A percentile compares a stretch with the other conserved stretches of the same genome.
Evolutionary conservation across 2,113 vertebrate genomes (phyloP).

Genomic region (Serinus canaria): DNA sequence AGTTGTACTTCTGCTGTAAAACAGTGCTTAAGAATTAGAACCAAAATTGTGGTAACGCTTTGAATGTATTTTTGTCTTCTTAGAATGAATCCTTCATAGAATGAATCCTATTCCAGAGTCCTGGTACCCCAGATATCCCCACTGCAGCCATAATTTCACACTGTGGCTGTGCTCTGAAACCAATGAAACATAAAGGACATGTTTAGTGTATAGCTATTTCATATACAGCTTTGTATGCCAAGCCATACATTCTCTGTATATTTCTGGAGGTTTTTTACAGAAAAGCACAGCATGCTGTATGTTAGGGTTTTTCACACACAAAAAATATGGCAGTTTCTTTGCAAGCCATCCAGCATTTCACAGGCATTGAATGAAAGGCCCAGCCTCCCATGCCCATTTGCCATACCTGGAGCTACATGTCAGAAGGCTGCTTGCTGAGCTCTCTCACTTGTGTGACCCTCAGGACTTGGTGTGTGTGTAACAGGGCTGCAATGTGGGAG

Average conservation of each 20-base stretch:
- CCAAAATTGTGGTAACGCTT: not conserved
- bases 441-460: not conserved
- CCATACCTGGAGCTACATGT: not conserved
- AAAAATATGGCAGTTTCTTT: not conserved
- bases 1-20: not conserved
- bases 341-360: not conserved
- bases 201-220: too few relatives aligned
- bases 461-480: accelerated
- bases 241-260: too few relatives aligned
- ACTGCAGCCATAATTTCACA: not conserved
- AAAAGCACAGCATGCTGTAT: not conserved
- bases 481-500: not conserved
- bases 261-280: too few relatives aligned
- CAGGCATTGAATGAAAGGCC: not conserved
- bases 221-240: too few relatives aligned
- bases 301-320: not conserved
- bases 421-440: not conserved
- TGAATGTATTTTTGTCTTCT: not conserved
- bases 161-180: not conserved
- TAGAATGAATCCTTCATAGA: not conserved
- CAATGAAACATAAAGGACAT: not conserved
- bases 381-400: not conserved
- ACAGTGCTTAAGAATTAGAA: not conserved
- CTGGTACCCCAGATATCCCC: not conserved
- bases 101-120: not conserved